phyloP scores from a whole-genome alignment of 2,113 vertebrate genomes.

The Desmodus rotundus region DNA sequence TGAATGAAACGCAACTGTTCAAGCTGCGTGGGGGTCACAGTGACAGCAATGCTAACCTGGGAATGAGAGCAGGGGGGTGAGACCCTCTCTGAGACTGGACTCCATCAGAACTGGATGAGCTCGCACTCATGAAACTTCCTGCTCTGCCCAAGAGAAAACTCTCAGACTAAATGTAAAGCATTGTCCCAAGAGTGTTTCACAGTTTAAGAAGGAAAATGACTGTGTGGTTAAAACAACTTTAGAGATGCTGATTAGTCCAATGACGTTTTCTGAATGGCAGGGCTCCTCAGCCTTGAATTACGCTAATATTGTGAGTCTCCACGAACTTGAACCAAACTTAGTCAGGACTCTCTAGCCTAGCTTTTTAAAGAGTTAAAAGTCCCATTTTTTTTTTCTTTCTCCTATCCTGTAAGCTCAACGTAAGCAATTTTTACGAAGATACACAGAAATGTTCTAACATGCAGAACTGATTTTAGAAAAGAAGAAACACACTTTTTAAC shows the following conservation, averaged over 20 bases:
- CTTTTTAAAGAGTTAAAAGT: neutral
- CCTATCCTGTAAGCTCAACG: neutral
- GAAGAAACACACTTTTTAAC: neutral
- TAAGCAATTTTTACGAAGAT: neutral
- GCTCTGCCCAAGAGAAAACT: neutral
- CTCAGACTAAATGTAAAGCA: neutral
- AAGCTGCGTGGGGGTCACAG: neutral
- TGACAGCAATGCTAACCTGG: fast-evolving
- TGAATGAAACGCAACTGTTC: neutral
- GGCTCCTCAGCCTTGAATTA: neutral
- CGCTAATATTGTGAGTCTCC: neutral
- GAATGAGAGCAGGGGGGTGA: neutral
- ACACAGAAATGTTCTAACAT: neutral
- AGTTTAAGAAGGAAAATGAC: neutral
- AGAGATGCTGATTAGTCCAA: neutral
- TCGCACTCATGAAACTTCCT: neutral
- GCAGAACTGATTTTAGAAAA: neutral
- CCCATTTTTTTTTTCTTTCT: neutral
- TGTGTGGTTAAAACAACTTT: neutral
- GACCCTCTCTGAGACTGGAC: neutral
- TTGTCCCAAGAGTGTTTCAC: neutral
- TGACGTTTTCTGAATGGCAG: neutral
- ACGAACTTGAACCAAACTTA: neutral
- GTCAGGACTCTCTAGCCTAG: neutral
- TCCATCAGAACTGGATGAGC: neutral